Evolutionary conservation across 1,140 invertebrate species (phyloP).

Genomic region (Drosophila albomicans): DNA sequence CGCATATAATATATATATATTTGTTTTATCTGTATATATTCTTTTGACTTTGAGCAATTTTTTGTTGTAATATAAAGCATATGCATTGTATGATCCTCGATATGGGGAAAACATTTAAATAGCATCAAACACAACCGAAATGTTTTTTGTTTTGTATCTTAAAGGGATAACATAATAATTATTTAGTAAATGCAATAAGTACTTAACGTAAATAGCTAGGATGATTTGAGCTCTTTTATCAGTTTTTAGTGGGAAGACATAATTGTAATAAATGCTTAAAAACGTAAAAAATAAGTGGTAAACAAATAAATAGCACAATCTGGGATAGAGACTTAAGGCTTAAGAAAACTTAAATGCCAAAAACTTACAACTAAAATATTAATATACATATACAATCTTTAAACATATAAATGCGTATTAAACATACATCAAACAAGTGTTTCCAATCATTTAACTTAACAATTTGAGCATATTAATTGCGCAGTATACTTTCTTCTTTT

Average conservation of each 20-base stretch:
- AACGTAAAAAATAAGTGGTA: conserved; percentile 26
- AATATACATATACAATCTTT: conserved; percentile 22
- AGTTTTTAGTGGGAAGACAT: conserved; percentile 59
- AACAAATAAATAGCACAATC: conserved; percentile 41
- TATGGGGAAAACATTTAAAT: conserved; percentile 12
- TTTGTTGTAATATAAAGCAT: conserved; percentile 18
- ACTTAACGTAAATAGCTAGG: conserved; percentile 12
- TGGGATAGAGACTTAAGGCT: conserved; percentile 33
- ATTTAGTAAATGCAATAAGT: conserved; percentile 49
- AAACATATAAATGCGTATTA: not conserved
- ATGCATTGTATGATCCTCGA: conserved; percentile 17
- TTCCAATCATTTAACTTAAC: conserved; percentile 28
- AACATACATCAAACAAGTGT: conserved; percentile 36
- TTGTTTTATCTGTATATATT: conserved; percentile 3
- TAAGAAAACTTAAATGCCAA: conserved; percentile 26
- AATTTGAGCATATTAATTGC: conserved; percentile 41
- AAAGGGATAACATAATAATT: conserved; percentile 20
- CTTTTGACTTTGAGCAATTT: conserved; percentile 21
- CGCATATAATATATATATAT: conserved; percentile 11
- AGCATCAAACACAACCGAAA: conserved; percentile 68
- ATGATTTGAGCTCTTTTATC: conserved; percentile 39
- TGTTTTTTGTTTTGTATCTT: conserved; percentile 11
- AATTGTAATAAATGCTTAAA: conserved; percentile 34
- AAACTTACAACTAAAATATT: conserved; percentile 38
- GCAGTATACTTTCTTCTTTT: not conserved